Evolutionary conservation across 1,140 invertebrate genomes (phyloP).

Genomic region (Pollicipes pollicipes): DNA sequence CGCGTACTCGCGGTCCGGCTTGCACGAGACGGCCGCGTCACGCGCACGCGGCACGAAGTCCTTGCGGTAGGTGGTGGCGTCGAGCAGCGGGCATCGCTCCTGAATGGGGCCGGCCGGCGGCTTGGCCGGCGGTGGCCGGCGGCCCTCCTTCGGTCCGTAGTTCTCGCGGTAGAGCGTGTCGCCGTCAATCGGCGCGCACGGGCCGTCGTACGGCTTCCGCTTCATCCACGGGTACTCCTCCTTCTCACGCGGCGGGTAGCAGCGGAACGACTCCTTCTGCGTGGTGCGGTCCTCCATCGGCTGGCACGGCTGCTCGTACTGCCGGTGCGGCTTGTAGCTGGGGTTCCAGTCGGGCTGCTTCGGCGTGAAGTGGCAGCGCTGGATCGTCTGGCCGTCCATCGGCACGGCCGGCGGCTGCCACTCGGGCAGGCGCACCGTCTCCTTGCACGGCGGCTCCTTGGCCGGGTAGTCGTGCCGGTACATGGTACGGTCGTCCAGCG

Average conservation of each 20-base stretch:
- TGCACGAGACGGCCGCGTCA: not conserved
- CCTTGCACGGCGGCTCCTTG: not conserved
- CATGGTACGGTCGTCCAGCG: not conserved
- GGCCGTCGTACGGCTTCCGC: not conserved
- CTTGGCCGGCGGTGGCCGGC: too few relatives aligned
- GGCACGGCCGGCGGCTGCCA: not conserved
- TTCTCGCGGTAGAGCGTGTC: not conserved
- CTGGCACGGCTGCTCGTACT: conserved; percentile 1
- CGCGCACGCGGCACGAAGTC: not conserved
- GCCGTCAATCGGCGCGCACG: not conserved
- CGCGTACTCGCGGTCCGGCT: not conserved
- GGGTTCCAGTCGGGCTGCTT: not conserved
- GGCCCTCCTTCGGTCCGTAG: not conserved
- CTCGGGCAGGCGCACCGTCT: not conserved
- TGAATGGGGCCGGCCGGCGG: not conserved
- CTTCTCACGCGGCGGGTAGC: not conserved
- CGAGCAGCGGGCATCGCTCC: not conserved
- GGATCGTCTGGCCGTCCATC: not conserved
- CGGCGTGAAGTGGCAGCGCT: not conserved
- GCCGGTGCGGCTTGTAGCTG: not conserved
- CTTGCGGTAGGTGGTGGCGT: not conserved
- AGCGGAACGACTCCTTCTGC: not conserved
- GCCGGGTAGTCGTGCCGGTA: not conserved
- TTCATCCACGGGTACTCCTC: not conserved
- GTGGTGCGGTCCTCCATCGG: not conserved